phyloP scores from a whole-genome alignment of 2,113 vertebrate genomes.

The Scytalopus superciliaris region DNA sequence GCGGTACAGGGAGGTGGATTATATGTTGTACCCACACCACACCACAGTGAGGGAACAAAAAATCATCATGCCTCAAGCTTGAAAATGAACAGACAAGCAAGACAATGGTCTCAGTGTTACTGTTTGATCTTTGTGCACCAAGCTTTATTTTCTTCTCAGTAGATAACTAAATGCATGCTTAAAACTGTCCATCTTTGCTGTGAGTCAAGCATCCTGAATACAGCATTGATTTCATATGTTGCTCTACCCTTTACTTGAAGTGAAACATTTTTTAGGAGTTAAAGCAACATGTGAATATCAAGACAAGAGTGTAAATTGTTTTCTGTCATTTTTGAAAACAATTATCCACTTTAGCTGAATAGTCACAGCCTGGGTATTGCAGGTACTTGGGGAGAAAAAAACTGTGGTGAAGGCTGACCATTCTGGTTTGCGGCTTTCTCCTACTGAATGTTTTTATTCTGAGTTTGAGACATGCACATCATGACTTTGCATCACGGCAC shows the following conservation, averaged over 20 bases:
- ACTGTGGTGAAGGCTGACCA: not conserved
- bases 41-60: not conserved
- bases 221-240: fast-evolving
- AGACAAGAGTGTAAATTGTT: not conserved
- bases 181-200: not conserved
- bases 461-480: not conserved
- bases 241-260: not conserved
- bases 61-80: not conserved
- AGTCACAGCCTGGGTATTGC: not conserved
- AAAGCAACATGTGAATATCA: not conserved
- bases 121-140: not conserved
- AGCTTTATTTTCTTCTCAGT: not conserved
- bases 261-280: not conserved
- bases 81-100: not conserved
- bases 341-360: not conserved
- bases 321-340: not conserved
- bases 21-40: not conserved
- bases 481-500: not conserved
- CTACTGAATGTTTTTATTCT: not conserved
- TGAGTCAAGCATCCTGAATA: not conserved
- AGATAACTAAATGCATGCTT: not conserved
- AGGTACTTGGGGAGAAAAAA: not conserved
- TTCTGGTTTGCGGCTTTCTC: not conserved
- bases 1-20: not conserved
- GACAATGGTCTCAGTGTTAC: not conserved